A percentile compares a stretch with the other conserved stretches of the same genome.
Conservation (phyloP, 2,797 vertebrate species). For the Gadopsis bispinosus region DNA sequence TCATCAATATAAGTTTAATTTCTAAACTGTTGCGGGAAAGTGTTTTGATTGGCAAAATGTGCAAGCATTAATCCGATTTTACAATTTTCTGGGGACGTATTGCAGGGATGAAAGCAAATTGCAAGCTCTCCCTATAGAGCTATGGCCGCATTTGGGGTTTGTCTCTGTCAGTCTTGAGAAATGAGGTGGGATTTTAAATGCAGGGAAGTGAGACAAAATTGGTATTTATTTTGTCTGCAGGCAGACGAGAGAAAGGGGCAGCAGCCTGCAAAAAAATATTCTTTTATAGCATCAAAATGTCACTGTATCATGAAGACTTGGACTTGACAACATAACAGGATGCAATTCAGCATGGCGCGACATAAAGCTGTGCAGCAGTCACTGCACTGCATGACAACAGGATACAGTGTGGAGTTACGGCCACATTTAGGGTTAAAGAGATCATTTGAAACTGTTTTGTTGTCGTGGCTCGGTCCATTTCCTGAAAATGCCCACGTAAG, state of each 20-base stretch:
- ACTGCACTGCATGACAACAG: not conserved
- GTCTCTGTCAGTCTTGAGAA: slow-evolving; percentile 11
- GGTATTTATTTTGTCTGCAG: slow-evolving; percentile 46
- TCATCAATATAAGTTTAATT: not conserved
- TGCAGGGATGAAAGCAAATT: slow-evolving; percentile 23
- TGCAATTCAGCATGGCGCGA: no score
- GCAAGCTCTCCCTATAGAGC: slow-evolving; percentile 12
- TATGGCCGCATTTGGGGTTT: slow-evolving; percentile 34
- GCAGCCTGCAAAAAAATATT: slow-evolving; percentile 26
- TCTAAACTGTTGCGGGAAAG: not conserved
- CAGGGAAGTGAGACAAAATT: slow-evolving; percentile 44
- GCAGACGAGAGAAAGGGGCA: slow-evolving; percentile 27
- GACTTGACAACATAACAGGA: no score
- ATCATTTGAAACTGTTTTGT: not conserved
- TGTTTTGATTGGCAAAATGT: slow-evolving; percentile 11
- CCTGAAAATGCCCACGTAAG: not conserved
- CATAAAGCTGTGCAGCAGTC: no score
- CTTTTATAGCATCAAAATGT: slow-evolving; percentile 6
- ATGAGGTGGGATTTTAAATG: slow-evolving; percentile 32
- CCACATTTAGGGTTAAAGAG: not conserved
- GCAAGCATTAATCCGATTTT: slow-evolving; percentile 6
- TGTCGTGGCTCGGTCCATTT: not conserved
- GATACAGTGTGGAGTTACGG: not conserved
- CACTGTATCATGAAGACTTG: no score
- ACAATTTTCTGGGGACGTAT: not conserved